These are phyloP conservation scores for Anhinga rufa DNA, from an alignment of 2,113 vertebrate species.

Conservation along the genomic window DNA sequence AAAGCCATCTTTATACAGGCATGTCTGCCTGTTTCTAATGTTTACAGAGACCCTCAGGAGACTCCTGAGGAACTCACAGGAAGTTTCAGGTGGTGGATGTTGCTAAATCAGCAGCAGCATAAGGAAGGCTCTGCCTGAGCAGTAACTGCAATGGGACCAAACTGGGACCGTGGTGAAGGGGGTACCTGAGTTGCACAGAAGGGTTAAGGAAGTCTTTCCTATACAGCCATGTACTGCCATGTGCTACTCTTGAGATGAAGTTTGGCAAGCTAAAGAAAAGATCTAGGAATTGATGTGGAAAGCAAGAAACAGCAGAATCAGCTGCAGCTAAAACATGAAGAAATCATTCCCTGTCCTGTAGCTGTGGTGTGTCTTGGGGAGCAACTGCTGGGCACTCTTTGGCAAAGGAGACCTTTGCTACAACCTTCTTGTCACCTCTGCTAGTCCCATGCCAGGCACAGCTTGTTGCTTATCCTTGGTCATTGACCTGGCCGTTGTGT, in stretches of 20 bases:
- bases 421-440: not conserved
- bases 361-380: not conserved
- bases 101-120: not conserved
- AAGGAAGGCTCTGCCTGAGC: not conserved
- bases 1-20: not conserved
- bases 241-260: not conserved
- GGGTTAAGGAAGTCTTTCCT: not conserved
- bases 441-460: not conserved
- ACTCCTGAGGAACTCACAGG: not conserved
- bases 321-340: not conserved
- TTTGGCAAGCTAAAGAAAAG: not conserved
- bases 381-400: not conserved
- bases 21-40: not conserved
- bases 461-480: not conserved
- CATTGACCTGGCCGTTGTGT: not conserved
- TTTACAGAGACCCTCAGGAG: not conserved
- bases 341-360: not conserved
- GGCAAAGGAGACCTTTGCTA: not conserved
- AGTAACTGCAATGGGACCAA: not conserved
- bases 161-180: not conserved
- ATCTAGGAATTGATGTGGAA: not conserved
- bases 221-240: not conserved
- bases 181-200: not conserved
- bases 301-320: not conserved
- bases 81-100: rapidly evolving